Evolutionary conservation across 2,113 vertebrate genomes (phyloP), one percentile per base, ranked within the genome.

Genomic region (Perca schrenkii): DNA sequence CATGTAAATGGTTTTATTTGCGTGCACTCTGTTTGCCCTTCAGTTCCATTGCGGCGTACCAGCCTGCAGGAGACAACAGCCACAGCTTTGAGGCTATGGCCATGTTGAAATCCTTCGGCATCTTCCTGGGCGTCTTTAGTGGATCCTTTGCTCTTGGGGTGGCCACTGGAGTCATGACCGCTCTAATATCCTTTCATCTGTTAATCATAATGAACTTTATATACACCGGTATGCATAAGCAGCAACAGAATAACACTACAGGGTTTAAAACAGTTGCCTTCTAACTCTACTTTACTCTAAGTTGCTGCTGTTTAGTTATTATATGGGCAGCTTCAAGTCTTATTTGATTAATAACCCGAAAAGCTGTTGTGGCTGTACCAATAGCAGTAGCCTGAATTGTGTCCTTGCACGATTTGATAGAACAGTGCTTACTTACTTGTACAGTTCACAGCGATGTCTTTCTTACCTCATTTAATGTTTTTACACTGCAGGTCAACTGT

Each of bases 81-180:
- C 97, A 99, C 94, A 97, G 97, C 1, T 99, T 99, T 65, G 98
- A 99, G 74, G 97, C 96, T 84, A 96, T 95, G 67, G 98, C 98
- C 0, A 94, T 99, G 97, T 94, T 99, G 83, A 97, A 98, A 77
- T 99, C 97, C 34, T 97, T 99, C 0, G 97, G 98, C 16, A 94
- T 98, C 77, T 99, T 99, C 92, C 93, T 99, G 68, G 98, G 97
- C 0, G 97, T 99, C 88, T 99, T 99, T 92, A 98, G 98, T 80
- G 98, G 98, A 21, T 99, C 98, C 43, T 99, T 99, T 60, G 96
- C 96, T 3, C 97, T 99, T 77, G 98, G 98, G 46, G 97, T 98
- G 58, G 97, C 96, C 69, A 98, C 98, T 2, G 98, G 98, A 83
- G 95, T 99, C 80, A 95, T 99, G 93, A 99, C 98, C 0, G 97